Evolutionary conservation across 2,888 invertebrate species (phyloP).

Genomic region (Fragum whitleyi): DNA sequence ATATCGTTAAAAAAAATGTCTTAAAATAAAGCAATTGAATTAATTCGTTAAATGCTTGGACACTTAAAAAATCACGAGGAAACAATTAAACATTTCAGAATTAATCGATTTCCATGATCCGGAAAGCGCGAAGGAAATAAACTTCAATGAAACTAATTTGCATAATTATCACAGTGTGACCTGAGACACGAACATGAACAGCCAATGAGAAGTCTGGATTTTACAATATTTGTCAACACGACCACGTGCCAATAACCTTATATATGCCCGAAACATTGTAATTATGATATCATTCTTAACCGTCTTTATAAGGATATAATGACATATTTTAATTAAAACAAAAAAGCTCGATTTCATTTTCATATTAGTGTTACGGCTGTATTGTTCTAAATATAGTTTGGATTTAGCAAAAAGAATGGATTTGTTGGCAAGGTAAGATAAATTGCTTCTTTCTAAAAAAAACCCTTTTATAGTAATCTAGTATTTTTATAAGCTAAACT

Average conservation of each 20-base stretch:
- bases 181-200: neutral
- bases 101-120: slow-evolving; percentile 5
- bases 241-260: slow-evolving; percentile 5
- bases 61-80: slow-evolving; percentile 19
- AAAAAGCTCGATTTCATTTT: too few species aligned
- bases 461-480: too few species aligned
- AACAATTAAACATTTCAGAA: slow-evolving; percentile 22
- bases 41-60: too few species aligned
- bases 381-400: too few species aligned
- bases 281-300: neutral
- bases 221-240: slow-evolving; percentile 6
- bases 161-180: slow-evolving; percentile 12
- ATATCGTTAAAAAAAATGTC: too few species aligned
- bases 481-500: too few species aligned
- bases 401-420: too few species aligned
- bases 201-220: neutral
- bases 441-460: too few species aligned
- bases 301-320: neutral
- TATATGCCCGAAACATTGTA: neutral
- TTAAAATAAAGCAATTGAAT: too few species aligned
- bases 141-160: neutral
- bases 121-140: neutral
- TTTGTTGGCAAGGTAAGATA: too few species aligned
- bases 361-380: too few species aligned
- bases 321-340: too few species aligned